These are phyloP conservation scores for Parnassius smintheus DNA, from an alignment of 2,888 invertebrate genomes.

Conservation along the genomic window DNA sequence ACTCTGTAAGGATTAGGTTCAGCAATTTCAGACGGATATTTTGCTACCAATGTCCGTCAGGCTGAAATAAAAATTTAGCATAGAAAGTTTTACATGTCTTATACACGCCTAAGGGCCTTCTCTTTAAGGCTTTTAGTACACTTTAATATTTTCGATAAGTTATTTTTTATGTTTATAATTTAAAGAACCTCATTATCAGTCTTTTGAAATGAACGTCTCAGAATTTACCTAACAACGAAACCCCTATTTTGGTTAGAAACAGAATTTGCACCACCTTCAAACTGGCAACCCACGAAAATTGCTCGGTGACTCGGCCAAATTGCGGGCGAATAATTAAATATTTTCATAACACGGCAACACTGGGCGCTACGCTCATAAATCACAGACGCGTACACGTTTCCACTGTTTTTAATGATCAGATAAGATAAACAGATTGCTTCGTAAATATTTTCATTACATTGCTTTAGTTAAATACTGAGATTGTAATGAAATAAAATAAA, in stretches of 20 bases:
- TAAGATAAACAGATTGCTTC: background rate
- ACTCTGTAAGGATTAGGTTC: too few species aligned
- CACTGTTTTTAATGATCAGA: conserved; percentile 37
- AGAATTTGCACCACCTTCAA: conserved; percentile 49
- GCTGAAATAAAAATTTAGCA: too few species aligned
- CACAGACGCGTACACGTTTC: conserved; percentile 44
- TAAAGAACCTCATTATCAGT: conserved; percentile 15
- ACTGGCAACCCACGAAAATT: conserved; percentile 47
- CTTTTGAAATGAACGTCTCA: conserved; percentile 21
- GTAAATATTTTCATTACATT: too few species aligned
- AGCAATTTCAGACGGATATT: too few species aligned
- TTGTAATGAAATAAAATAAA: too few species aligned
- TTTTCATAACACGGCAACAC: conserved; percentile 75
- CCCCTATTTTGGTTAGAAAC: conserved; percentile 27
- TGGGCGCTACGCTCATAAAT: conserved; percentile 61
- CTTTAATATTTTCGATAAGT: too few species aligned
- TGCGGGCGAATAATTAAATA: conserved; percentile 71
- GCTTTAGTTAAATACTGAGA: too few species aligned
- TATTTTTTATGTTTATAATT: background rate
- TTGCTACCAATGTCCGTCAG: too few species aligned
- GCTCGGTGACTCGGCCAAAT: conserved; percentile 57
- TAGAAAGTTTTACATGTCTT: too few species aligned
- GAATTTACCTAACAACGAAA: conserved; percentile 41
- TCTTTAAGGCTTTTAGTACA: too few species aligned
- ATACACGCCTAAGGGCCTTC: too few species aligned